Base-by-base conservation (phyloP, 2,888 invertebrate species). In the Autographa gamma region DNA sequence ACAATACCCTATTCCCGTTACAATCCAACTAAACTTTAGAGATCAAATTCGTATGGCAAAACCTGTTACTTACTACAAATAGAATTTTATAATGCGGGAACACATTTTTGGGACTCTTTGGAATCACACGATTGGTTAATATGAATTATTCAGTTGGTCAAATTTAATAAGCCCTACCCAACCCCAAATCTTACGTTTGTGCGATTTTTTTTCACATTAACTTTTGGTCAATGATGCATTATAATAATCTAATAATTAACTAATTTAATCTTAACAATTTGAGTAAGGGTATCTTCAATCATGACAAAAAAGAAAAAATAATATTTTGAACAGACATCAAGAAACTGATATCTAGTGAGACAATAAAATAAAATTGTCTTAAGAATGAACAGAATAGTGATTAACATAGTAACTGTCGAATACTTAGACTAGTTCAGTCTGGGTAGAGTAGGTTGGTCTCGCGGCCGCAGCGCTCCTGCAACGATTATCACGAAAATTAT, bases 401-500 rank as follows among this genome's bases (percentile, higher is more conserved):
- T 6, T 38, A 62, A 65, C 19, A 67, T 56, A 32, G 75, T 66
- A 41, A 62, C 58, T 71, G 48, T 69, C 70, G 59, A 76, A 72
- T 69, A 69, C 48, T 71, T 66, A 64, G 80, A 79, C 71, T 77
- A 71, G 54, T 66, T 85, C 76, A 85, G 77, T 85, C 85, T 14
- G 84, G 69, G 67, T 80, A 86, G 3, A 85, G 75, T 5, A 82
- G 77, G 63, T 82, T 78, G 9, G 84, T 63, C 34, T 86, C 87
- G 34, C 84, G 77, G 7, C 91, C 84, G 82, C 93, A 93, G 18
- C 89, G 91, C 66, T 92, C 91, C 93, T 93, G 89, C 1, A 86
- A 88, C 18, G 18, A 54, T 34, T 6, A 34, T 34, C 34, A 34
- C 34, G 8, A 34, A 8, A 6, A 34, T 8, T 34, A 34, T 34